Percentiles rank a stretch among this genome's conserved stretches.
These are phyloP conservation scores for Thalassarche chlororhynchos DNA, from an alignment of 2,113 vertebrate species.

Conservation along the genomic window DNA sequence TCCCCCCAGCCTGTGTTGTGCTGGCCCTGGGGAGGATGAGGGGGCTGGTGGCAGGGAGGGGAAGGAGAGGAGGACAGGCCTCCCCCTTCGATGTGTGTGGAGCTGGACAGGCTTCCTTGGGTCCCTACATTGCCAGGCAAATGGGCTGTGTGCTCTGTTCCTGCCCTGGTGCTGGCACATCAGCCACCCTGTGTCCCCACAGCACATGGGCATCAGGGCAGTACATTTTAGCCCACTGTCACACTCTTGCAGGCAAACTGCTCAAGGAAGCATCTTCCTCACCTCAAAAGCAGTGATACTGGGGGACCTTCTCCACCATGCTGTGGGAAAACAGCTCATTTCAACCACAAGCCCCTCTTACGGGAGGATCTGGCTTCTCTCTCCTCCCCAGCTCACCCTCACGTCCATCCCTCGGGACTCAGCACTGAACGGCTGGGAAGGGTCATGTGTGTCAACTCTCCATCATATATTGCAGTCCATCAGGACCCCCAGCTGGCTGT, in stretches of 20 bases:
- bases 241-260: neutral
- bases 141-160: neutral
- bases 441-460: neutral
- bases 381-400: neutral
- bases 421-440: neutral
- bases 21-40: neutral
- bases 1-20: neutral
- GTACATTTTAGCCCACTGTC: neutral
- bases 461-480: neutral
- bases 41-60: neutral
- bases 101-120: neutral
- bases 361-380: neutral
- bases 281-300: neutral
- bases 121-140: neutral
- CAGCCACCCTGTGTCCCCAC: neutral
- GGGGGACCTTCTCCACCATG: neutral
- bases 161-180: neutral
- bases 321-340: neutral
- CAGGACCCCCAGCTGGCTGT: neutral
- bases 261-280: neutral
- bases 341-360: neutral
- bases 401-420: fast-evolving
- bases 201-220: fast-evolving
- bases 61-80: neutral
- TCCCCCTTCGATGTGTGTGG: fast-evolving